Evolutionary conservation across 2,888 invertebrate species (phyloP), one percentile per base, ranked within the genome.

Genomic region (Cordilura impudica): DNA sequence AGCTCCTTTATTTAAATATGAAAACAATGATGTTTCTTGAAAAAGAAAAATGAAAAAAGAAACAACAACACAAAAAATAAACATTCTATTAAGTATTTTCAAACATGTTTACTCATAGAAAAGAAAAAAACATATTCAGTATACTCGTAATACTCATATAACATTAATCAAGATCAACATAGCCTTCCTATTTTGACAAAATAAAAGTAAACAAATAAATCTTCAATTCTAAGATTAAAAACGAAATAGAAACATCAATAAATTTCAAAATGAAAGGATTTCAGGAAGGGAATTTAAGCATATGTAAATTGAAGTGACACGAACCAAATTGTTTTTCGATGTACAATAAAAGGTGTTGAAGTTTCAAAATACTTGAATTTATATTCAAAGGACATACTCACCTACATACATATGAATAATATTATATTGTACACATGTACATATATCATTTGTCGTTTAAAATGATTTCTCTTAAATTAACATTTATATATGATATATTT

Each of bases 151-250:
- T n/a, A n/a, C n/a, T n/a, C n/a, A n/a, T n/a, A n/a, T 12, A 39
- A 39, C 35, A 39, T 39, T 39, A 39, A 39, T 39, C 35, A 39
- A 39, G 35, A 39, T 4, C n/a, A 39, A 39, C 35, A 12, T 39
- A n/a, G 35, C n/a, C n/a, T 39, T 39, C n/a, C 35, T 6, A 12
- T n/a, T n/a, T 35, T 63, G 63, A 49, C 63, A 63, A 47, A 49
- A 35, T 49, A 49, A 63, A 63, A 63, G 6, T 63, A 49, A 63
- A 35, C 63, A 63, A 63, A 63, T 63, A 63, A 63, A 63, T 63
- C 49, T 63, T 63, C n/a, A 39, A 43, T 58, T 43, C 23, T n/a
- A 23, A 43, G 23, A 43, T 23, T 56, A 31, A 26, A 26, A 39
- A n/a, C n/a, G n/a, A n/a, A 39, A 39, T n/a, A 39, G 31, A 39